A percentile compares a stretch with the other conserved stretches of the same genome.
Evolutionary conservation across 1,140 invertebrate species (phyloP).

Genomic region (Mercenaria mercenaria): DNA sequence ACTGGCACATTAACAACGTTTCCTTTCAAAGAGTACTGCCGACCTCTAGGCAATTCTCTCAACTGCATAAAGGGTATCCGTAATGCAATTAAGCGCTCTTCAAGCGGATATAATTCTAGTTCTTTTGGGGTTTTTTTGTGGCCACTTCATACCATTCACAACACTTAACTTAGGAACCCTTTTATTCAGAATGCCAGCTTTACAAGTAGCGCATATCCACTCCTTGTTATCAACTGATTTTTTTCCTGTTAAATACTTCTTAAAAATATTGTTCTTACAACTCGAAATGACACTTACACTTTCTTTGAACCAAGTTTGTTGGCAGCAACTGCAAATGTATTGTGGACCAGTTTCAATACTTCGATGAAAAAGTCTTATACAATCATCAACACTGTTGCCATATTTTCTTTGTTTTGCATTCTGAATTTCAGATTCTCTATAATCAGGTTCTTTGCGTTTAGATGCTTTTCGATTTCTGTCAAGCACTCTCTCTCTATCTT

Average conservation of each 20-base stretch:
- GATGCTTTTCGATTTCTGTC: neutral
- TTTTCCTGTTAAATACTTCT: neutral
- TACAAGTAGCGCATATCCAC: conserved; percentile 64
- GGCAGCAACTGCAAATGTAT: conserved; percentile 59
- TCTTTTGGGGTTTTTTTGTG: conserved; percentile 65
- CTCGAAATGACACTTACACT: neutral
- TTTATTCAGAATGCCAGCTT: neutral
- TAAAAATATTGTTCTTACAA: neutral
- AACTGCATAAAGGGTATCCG: conserved; percentile 71
- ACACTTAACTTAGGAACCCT: conserved; percentile 62
- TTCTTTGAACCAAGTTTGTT: conserved; percentile 66
- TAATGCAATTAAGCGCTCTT: conserved; percentile 67
- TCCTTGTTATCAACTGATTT: conserved; percentile 41
- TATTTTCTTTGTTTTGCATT: conserved; percentile 13
- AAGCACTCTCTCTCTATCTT: neutral
- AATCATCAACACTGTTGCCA: neutral
- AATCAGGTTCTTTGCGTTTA: conserved; percentile 41
- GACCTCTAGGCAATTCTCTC: conserved; percentile 62
- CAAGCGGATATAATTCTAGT: conserved; percentile 66
- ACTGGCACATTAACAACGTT: conserved; percentile 70
- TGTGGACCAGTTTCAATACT: conserved; percentile 10
- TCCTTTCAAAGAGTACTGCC: conserved; percentile 62
- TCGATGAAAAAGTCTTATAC: conserved; percentile 33
- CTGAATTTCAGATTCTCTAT: neutral
- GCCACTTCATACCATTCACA: conserved; percentile 67